Base-by-base conservation (phyloP, 1,140 invertebrate genomes). In the Parapsyche elsis region DNA sequence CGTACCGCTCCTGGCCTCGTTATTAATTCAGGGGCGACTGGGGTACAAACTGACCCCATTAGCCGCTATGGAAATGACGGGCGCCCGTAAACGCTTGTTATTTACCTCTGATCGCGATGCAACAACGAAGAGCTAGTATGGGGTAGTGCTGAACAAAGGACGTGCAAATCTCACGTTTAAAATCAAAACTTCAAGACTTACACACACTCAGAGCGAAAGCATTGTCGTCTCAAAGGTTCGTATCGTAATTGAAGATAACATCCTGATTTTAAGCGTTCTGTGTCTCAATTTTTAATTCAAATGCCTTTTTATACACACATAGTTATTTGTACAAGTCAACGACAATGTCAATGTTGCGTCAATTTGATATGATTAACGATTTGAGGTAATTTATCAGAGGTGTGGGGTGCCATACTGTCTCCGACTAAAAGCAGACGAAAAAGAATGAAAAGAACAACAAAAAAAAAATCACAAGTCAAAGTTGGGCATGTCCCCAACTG, bases 51-150 rank as follows among this genome's bases (percentile, higher is more conserved):
- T 64, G 59, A 77, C 75, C 75, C 75, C 57, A 64, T 77, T 77
- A 64, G 44, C 21, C 44, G 73, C 38, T 57, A 77, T 77, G 75
- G 21, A 77, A 77, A 77, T 77, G 75, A 64, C 19, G 53, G 53
- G 16, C 38, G 7, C 23, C 30, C 45, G 19, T 38, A 53, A 59
- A 64, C 57, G 49, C 64, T 77, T 64, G 75, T 77, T 77, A 77
- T 77, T 77, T 53, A 57, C 75, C 53, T 76, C 53, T 24, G 75
- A 77, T 53, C 49, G 49, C 16, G 49, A 14, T 53, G 49, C 16
- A 53, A 10, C 49, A 53, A 2, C 49, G 49, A 53, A 53, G 30
- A 7, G 7, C 30, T 1, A 1, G 30, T 38, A 38, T 38, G 30
- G 30, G 30, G 30, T 38, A 53, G 49, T 53, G 12, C 10, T 12